These are phyloP conservation scores for Thecocarcelia acutangulata DNA, from an alignment of 2,888 invertebrate genomes.

Conservation along the genomic window DNA sequence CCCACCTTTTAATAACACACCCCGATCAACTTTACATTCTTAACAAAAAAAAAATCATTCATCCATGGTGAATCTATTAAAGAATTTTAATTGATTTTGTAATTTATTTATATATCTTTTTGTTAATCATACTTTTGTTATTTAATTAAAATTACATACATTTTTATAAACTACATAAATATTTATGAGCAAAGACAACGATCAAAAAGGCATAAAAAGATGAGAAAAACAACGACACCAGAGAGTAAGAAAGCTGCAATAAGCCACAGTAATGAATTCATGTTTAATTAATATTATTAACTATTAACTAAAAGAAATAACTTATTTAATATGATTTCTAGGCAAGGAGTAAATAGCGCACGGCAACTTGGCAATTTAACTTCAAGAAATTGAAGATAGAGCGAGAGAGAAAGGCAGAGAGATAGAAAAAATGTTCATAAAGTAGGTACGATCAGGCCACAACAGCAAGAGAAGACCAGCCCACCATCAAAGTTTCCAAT, in stretches of 20 bases:
- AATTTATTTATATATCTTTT: conserved; percentile 12
- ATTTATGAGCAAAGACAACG: conserved; percentile 36
- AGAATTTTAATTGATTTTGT: conserved; percentile 62
- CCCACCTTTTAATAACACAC: conserved; percentile 60
- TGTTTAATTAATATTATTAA: conserved; percentile 62
- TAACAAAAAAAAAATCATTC: neutral
- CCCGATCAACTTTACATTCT: conserved; percentile 39
- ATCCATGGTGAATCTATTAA: conserved; percentile 29
- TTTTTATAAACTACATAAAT: conserved; percentile 40
- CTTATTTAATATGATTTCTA: conserved; percentile 54
- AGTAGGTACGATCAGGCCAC: conserved; percentile 28
- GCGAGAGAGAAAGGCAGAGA: no score
- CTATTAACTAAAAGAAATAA: conserved; percentile 57
- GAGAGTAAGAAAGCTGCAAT: conserved; percentile 25
- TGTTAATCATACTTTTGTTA: conserved; percentile 23
- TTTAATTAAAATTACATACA: conserved; percentile 56
- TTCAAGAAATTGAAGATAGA: no score
- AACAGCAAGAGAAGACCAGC: conserved; percentile 35
- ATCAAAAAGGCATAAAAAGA: neutral
- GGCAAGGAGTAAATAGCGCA: neutral
- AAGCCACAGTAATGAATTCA: conserved; percentile 50
- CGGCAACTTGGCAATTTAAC: neutral
- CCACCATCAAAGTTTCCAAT: conserved; percentile 48
- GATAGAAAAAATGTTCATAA: conserved; percentile 14
- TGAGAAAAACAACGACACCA: conserved; percentile 11